A percentile compares a stretch with the other conserved stretches of the same genome.
Evolutionary conservation across 2,113 vertebrate species (phyloP).

Genomic region (Bagarius yarrelli): DNA sequence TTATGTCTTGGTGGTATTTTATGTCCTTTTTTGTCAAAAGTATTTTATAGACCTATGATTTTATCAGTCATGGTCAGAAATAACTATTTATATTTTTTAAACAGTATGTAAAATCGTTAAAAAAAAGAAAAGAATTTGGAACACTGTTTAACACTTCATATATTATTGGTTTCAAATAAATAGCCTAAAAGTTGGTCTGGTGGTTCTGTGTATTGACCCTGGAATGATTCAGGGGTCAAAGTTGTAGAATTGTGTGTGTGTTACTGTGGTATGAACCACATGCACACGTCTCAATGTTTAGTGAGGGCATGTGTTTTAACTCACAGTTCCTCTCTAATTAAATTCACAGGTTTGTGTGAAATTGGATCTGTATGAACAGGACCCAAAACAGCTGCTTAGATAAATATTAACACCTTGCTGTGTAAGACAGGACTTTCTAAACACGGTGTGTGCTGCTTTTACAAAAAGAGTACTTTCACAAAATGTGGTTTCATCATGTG

Average conservation of each 20-base stretch:
- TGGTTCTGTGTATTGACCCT: not conserved
- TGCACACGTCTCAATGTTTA: conserved; percentile 16
- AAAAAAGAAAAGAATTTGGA: not conserved
- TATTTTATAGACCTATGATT: not conserved
- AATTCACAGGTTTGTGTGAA: conserved; percentile 52
- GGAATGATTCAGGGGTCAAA: conserved; percentile 6
- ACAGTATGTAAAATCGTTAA: no score
- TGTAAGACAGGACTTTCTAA: not conserved
- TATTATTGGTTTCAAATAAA: not conserved
- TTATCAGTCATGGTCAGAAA: not conserved
- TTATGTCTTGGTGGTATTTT: not conserved
- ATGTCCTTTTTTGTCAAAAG: no score
- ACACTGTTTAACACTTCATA: no score
- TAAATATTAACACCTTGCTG: conserved; percentile 29
- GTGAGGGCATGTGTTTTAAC: conserved; percentile 14
- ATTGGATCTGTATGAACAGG: conserved; percentile 3
- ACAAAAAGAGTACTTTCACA: not conserved
- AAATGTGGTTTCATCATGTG: not conserved
- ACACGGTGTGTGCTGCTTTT: not conserved
- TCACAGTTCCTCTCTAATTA: conserved; percentile 51
- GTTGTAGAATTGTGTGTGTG: conserved; percentile 5
- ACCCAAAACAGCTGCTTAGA: conserved; percentile 4
- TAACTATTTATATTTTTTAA: not conserved
- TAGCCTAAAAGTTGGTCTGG: not conserved
- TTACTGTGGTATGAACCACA: conserved; percentile 9